Evolutionary conservation across 1,140 invertebrate species (phyloP), one percentile per base, ranked within the genome.

Genomic region (Saccostrea echinata): DNA sequence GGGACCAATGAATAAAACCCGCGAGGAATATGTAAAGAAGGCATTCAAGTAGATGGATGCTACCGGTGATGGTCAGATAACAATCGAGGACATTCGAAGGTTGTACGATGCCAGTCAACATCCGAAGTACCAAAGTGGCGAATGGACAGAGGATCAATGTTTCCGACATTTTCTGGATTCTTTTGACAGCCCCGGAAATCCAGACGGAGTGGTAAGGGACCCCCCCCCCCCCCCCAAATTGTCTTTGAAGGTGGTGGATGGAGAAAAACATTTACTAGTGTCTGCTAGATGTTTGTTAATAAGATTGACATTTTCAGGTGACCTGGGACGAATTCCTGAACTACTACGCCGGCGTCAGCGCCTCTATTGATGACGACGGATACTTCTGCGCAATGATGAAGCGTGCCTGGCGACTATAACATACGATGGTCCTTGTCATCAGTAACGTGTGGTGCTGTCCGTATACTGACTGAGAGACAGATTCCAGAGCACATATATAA

Each of bases 301-400:
- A n/a, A n/a, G n/a, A 55, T 68, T n/a, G 12, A 11, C 18, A 43
- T 52, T 86, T 92, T 21, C 94, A 98, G 98, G 97, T 99, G 1
- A 98, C 98, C 0, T 95, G 96, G 86, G 98, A 98, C 92, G 98
- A 99, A 95, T 99, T 99, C 92, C 95, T 97, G 92, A 98, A 98
- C 94, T 99, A 99, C 93, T 99, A 99, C 94, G 96, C 97, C 86
- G 98, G 97, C 4, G 97, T 99, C 43, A 98, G 98, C 94, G 97
- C 98, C 9, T 98, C 97, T 3, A 98, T 99, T 84, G 98, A 99
- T 94, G 97, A 97, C 88, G 98, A 99, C 93, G 96, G 97, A 33
- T 98, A 98, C 92, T 99, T 99, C 92, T 98, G 98, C 94, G 95
- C 98, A 52, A 98, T 99, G 97, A 98, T 99, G 96, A 96, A 98